Evolutionary conservation across 64 coral and sea anemone genomes (phyloP), one percentile per base, ranked within the genome.

Genomic region (Stichodactyla mertensii): DNA sequence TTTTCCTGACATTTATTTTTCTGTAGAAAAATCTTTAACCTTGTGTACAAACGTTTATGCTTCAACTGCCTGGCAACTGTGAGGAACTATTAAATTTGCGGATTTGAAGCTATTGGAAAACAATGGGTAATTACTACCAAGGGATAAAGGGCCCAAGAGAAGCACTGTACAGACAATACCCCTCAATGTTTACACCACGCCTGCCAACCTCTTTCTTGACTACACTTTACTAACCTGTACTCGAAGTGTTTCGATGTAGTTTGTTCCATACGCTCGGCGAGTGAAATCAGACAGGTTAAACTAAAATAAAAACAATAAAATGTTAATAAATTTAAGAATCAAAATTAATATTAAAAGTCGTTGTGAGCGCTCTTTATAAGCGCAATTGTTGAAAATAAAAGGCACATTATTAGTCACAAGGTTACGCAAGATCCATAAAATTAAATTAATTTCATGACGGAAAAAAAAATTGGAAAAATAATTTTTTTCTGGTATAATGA

Each of bases 221-320:
- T 89, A 69, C 22, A n/a, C n/a, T 51, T 57, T 81, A 57, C 62
- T 66, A 86, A 98, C 96, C 97, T 99, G 97, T 88, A 99, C 97
- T 84, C 97, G 87, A 84, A 95, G 79, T 53, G 97, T 99, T 89
- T 99, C 97, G 70, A 99, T 99, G 91, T 99, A 99, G 78, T 99
- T 99, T 64, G 97, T 99, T 4, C 97, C 97, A 59, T 99, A 99
- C 52, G 97, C 97, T 24, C 97, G 84, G 77, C 97, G 91, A 64
- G 97, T 99, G 86, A 99, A 99, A 90, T 99, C 97, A 60, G 97
- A 99, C 70, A 99, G 93, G 84, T 99, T 99, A 66, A 99, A 99
- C 97, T 99, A 59, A 79, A 54, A 20, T 16, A 83, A 20, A 77
- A 20, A 15, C 90, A 89, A 88, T 87, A 2, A 83, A 22, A 77